Evolutionary conservation across 2,888 invertebrate species (phyloP).

Genomic region (Callinectes sapidus): DNA sequence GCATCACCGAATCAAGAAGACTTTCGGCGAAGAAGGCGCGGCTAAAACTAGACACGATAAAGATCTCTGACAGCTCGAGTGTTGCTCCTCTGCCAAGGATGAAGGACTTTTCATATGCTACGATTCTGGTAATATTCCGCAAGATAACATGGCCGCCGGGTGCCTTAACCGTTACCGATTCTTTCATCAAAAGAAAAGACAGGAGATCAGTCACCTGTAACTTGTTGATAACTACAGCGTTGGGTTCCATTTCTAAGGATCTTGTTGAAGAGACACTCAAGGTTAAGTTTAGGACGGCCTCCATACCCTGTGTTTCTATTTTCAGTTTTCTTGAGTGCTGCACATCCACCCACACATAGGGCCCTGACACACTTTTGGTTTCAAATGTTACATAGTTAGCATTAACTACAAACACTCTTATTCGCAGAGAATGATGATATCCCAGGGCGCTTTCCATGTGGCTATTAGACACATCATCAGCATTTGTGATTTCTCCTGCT

Average conservation of each 20-base stretch:
- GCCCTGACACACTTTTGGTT: constrained; percentile 38
- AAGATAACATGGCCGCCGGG: not conserved
- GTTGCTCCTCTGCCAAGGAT: not conserved
- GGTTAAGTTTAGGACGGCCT: not conserved
- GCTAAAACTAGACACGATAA: not conserved
- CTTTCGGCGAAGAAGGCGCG: not conserved
- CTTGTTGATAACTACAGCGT: not conserved
- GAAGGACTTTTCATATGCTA: not conserved
- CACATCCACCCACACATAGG: constrained; percentile 29
- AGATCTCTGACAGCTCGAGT: constrained; percentile 28
- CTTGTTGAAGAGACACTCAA: not conserved
- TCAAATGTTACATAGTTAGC: constrained; percentile 12
- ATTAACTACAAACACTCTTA: not conserved
- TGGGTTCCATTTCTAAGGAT: not conserved
- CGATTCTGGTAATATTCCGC: not conserved
- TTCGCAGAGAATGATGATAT: not conserved
- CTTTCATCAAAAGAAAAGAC: not conserved
- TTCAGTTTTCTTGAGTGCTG: not conserved
- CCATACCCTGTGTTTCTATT: constrained; percentile 3
- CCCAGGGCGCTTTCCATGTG: not conserved
- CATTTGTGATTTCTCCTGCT: not conserved
- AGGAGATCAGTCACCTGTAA: not conserved
- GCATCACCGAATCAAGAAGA: not conserved
- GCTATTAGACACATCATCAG: not conserved
- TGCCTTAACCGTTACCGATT: not conserved